phyloP scores from a whole-genome alignment of 30 jellyfish, hydroid and myxozoan genomes.

The Euphysa ruthae region DNA sequence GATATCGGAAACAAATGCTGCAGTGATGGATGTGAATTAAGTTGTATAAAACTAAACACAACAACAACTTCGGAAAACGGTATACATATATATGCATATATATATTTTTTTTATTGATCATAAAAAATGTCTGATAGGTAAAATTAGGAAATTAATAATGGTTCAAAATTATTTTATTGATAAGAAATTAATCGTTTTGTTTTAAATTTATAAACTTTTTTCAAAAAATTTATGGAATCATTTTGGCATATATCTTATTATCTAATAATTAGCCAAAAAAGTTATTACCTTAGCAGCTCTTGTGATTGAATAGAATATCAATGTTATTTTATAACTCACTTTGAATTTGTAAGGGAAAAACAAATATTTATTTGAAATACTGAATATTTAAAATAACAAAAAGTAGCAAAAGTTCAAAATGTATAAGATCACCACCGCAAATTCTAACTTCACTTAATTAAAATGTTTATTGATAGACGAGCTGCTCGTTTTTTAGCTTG shows the following conservation, averaged over 20 bases:
- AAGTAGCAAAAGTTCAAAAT: neutral
- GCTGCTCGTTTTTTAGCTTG: constrained; percentile 38
- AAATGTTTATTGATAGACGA: neutral
- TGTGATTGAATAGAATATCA: too few relatives aligned
- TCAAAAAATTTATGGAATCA: too few relatives aligned
- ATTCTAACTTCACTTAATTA: neutral
- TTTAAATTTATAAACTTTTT: neutral
- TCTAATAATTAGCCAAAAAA: too few relatives aligned
- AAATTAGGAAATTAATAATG: too few relatives aligned
- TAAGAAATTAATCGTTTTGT: neutral
- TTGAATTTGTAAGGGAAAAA: too few relatives aligned
- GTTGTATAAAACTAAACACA: constrained; percentile 33
- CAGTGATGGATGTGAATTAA: constrained; percentile 61
- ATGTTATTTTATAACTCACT: too few relatives aligned
- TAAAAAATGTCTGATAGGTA: neutral
- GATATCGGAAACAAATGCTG: constrained; percentile 66
- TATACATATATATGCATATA: neutral
- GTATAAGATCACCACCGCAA: neutral
- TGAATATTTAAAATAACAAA: neutral
- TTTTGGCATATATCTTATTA: too few relatives aligned
- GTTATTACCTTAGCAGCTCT: too few relatives aligned
- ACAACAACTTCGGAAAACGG: constrained; percentile 28
- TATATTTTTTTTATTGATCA: neutral
- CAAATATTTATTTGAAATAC: neutral
- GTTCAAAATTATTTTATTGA: neutral